phyloP scores from a whole-genome alignment of 1,140 invertebrate species.

The Penaeus chinensis region DNA sequence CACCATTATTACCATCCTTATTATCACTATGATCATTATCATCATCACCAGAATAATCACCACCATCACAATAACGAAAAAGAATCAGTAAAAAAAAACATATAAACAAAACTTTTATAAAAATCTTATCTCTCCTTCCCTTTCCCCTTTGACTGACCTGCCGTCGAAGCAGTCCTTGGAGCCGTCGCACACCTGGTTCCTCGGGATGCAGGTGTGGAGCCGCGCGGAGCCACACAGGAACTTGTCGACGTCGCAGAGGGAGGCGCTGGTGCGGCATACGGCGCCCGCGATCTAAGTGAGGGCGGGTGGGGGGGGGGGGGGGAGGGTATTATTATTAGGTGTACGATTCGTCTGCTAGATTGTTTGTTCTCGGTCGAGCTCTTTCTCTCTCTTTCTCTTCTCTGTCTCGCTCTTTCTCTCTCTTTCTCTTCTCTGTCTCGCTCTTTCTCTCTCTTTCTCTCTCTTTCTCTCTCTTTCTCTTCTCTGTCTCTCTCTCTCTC shows the following conservation, averaged over 20 bases:
- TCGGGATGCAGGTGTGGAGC: constrained; percentile 72
- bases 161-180: constrained; percentile 77
- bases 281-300: constrained; percentile 58
- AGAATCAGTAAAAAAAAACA: no score
- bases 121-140: background rate
- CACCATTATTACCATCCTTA: no score
- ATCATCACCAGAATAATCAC: no score
- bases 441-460: background rate
- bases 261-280: constrained; percentile 9
- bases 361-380: no score
- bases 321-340: background rate
- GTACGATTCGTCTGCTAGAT: background rate
- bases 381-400: no score
- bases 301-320: background rate
- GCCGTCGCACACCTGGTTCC: constrained; percentile 78
- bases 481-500: background rate
- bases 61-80: no score
- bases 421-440: background rate
- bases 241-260: constrained; percentile 9
- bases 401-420: no score
- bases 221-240: constrained; percentile 44
- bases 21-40: no score
- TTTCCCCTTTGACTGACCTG: constrained; percentile 21
- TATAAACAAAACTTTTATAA: no score
- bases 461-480: background rate